Evolutionary conservation across 2,113 vertebrate genomes (phyloP).

Genomic region (Rhinoptilus africanus): DNA sequence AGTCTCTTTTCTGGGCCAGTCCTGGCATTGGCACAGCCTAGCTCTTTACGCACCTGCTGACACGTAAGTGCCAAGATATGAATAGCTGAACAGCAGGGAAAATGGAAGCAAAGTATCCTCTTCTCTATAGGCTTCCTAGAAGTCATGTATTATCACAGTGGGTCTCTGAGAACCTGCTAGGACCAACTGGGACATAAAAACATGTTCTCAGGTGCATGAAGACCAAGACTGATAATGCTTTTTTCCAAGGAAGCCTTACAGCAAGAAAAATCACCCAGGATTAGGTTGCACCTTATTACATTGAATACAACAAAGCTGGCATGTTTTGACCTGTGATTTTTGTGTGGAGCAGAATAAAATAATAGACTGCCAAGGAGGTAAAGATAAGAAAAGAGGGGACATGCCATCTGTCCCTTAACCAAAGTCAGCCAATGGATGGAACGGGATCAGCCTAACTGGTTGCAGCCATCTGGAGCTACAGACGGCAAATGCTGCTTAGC

Average conservation of each 20-base stretch:
- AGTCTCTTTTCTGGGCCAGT: not conserved
- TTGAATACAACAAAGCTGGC: not conserved
- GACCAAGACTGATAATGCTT: not conserved
- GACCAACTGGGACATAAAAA: not conserved
- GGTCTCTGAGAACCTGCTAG: not conserved
- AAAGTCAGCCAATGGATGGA: conserved; percentile 62
- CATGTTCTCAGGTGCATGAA: not conserved
- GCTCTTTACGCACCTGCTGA: conserved; percentile 33
- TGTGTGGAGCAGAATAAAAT: conserved; percentile 8
- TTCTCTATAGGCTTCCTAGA: conserved; percentile 39
- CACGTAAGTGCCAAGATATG: not conserved
- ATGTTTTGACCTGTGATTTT: conserved; percentile 1
- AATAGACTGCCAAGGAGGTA: conserved; percentile 28
- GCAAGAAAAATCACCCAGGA: not conserved
- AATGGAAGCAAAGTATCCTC: conserved; percentile 26
- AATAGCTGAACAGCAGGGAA: conserved; percentile 45
- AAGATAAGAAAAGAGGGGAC: conserved; percentile 23
- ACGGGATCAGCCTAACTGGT: conserved; percentile 47
- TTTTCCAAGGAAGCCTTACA: not conserved
- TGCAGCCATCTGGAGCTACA: conserved; percentile 68
- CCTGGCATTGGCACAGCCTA: not conserved
- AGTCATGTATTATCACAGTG: conserved; percentile 25
- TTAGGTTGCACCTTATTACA: not conserved
- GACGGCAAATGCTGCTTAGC: conserved; percentile 60
- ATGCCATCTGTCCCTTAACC: conserved; percentile 59